Conservation (phyloP, 1,140 invertebrate genomes). For the Lineus longissimus region DNA sequence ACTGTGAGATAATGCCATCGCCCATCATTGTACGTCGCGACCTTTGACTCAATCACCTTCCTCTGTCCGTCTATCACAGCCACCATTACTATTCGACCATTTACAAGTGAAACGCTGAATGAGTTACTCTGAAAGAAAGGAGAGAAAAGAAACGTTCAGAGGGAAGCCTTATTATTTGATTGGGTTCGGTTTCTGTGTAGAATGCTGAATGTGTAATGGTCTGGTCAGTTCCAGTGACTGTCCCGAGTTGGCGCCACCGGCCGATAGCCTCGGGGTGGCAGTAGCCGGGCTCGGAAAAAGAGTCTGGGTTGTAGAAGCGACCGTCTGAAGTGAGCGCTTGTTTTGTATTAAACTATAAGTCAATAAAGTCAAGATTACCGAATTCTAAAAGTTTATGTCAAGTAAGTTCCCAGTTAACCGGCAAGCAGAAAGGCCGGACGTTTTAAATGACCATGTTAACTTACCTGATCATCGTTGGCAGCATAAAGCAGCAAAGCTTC, state of each 20-base stretch:
- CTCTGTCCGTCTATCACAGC: conserved; percentile 38
- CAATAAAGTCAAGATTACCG: no score
- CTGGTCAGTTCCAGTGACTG: no score
- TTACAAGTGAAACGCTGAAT: conserved; percentile 65
- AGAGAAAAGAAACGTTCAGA: no score
- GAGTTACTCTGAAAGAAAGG: conserved; percentile 56
- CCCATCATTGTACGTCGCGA: conserved; percentile 78
- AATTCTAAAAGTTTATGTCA: no score
- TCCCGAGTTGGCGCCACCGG: no score
- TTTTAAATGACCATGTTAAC: not conserved
- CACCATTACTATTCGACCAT: conserved; percentile 65
- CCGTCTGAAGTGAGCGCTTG: no score
- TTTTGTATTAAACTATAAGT: no score
- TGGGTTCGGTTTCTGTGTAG: not conserved
- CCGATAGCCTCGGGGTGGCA: no score
- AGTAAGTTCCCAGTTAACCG: no score
- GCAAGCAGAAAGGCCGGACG: no score
- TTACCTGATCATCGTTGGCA: conserved; percentile 58
- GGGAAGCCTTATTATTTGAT: not conserved
- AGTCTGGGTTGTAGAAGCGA: not conserved
- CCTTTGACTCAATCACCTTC: conserved; percentile 40
- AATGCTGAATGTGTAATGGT: not conserved
- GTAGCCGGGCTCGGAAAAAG: not conserved
- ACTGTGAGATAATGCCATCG: conserved; percentile 91
- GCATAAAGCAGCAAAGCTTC: conserved; percentile 77